phyloP scores from a whole-genome alignment of 2,888 invertebrate genomes.

The Caenorhabditis sp. region DNA sequence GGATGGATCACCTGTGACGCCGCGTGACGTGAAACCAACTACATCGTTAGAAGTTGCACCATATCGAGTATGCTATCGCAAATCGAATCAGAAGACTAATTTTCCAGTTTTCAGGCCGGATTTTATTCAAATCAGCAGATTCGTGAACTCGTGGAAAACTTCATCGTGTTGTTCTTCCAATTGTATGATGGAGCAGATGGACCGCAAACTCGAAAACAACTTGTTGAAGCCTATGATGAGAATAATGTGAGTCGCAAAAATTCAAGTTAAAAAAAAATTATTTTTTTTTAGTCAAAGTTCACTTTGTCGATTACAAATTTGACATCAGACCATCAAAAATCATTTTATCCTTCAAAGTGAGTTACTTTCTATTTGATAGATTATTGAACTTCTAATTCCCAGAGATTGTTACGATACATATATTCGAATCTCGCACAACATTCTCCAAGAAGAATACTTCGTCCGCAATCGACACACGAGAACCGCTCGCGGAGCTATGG shows the following conservation, averaged over 20 bases:
- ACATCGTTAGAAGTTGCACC: not conserved
- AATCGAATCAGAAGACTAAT: not conserved
- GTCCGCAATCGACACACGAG: constrained; percentile 54
- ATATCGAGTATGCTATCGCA: not conserved
- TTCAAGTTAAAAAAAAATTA: not conserved
- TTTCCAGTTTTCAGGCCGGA: constrained; percentile 50
- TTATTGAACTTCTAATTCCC: constrained; percentile 6
- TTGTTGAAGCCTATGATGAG: constrained; percentile 63
- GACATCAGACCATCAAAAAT: constrained; percentile 4
- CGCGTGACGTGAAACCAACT: constrained; percentile 13
- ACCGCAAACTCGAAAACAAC: constrained; percentile 48
- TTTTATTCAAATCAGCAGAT: constrained; percentile 50
- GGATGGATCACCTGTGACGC: constrained; percentile 38
- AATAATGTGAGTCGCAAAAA: constrained; percentile 46
- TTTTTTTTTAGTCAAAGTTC: constrained; percentile 58
- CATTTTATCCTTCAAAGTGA: constrained; percentile 49
- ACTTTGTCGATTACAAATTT: constrained; percentile 55
- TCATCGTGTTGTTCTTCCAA: constrained; percentile 57
- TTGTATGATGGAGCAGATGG: constrained; percentile 50
- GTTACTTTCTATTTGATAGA: constrained; percentile 5
- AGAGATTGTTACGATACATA: constrained; percentile 57
- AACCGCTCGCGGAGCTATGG: constrained; percentile 72
- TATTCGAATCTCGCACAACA: constrained; percentile 73
- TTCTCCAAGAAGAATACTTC: constrained; percentile 73
- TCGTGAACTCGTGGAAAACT: constrained; percentile 53